These are phyloP conservation scores for Mormyrus hasselquistii DNA, from an alignment of 2,797 vertebrate species.

Conservation along the genomic window DNA sequence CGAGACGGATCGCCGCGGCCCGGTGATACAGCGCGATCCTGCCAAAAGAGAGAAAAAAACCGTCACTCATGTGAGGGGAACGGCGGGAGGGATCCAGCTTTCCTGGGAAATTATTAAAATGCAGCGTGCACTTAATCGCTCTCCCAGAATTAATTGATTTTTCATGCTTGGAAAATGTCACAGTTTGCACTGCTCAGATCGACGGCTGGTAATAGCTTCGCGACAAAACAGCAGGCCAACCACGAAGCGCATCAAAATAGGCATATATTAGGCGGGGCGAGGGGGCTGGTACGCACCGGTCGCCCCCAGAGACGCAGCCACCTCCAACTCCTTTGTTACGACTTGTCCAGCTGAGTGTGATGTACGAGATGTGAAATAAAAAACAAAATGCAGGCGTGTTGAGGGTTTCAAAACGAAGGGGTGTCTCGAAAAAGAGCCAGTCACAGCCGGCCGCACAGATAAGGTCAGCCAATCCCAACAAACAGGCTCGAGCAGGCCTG, in stretches of 20 bases:
- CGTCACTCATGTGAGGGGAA: constrained; percentile 26
- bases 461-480: not conserved
- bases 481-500: not conserved
- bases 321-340: not conserved
- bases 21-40: constrained; percentile 41
- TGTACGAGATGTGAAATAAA: not conserved
- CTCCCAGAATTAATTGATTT: constrained; percentile 92
- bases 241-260: constrained; percentile 29
- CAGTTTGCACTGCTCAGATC: constrained; percentile 50
- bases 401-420: not conserved
- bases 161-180: constrained; percentile 76
- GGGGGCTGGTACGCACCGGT: not conserved
- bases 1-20: constrained; percentile 51
- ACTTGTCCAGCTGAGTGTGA: constrained; percentile 1
- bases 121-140: constrained; percentile 87
- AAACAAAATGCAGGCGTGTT: not conserved
- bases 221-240: constrained; percentile 46
- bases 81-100: constrained; percentile 60
- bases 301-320: not conserved
- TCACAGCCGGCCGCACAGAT: not conserved
- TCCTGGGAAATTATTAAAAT: constrained; percentile 87
- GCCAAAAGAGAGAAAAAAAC: constrained; percentile 37
- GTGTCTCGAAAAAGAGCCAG: not conserved
- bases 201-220: constrained; percentile 51
- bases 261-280: constrained; percentile 13